These are phyloP conservation scores for Bhutanitis thaidina DNA, from an alignment of 2,888 invertebrate species.

Conservation along the genomic window DNA sequence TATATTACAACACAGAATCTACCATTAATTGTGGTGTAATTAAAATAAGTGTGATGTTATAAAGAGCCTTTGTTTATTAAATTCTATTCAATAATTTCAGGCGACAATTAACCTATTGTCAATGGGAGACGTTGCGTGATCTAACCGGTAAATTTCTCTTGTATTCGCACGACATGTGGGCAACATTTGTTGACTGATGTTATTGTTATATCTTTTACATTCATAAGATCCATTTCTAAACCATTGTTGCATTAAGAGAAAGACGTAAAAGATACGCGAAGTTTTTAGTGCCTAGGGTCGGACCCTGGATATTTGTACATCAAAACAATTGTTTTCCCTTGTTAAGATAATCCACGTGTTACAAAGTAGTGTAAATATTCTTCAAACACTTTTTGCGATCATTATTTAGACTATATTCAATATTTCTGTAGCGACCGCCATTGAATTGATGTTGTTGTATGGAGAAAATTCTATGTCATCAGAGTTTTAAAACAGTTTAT, in stretches of 20 bases:
- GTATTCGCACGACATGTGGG: conserved; percentile 21
- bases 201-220: not conserved
- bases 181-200: conserved; percentile 20
- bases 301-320: too few species aligned
- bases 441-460: conserved; percentile 3
- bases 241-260: too few species aligned
- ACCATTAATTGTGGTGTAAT: not conserved
- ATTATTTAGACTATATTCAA: not conserved
- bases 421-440: conserved; percentile 4
- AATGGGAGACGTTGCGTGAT: conserved; percentile 13
- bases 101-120: conserved; percentile 8
- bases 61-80: not conserved
- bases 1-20: too few species aligned
- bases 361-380: conserved; percentile 3
- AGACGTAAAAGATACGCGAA: too few species aligned
- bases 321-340: not conserved
- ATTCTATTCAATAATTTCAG: conserved; percentile 11
- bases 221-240: too few species aligned
- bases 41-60: not conserved
- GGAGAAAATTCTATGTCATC: not conserved
- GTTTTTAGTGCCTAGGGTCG: too few species aligned
- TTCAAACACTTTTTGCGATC: not conserved
- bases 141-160: conserved; percentile 13
- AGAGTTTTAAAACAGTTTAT: too few species aligned
- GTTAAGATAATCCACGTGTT: not conserved